Base-by-base conservation (phyloP, 2,888 invertebrate genomes). In the Spodoptera exigua region DNA sequence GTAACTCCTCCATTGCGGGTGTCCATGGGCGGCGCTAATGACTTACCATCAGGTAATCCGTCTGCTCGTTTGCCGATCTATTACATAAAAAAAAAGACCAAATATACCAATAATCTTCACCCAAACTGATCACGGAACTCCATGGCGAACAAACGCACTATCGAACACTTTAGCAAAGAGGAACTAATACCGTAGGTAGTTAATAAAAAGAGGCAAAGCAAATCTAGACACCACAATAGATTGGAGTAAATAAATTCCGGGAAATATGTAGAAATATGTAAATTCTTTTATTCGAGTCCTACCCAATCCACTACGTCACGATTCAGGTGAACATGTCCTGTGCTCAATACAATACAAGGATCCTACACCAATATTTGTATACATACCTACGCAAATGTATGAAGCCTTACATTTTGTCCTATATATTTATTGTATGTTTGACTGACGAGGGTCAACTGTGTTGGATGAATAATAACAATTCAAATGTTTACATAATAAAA, bases 321-420 rank as follows among this genome's bases (percentile, higher is more conserved):
- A 17, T 27, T 34, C 21, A 43, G 9, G 37, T 52, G 59, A 55
- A 70, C 64, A 69, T 59, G 66, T 59, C 40, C 51, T 34, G 48
- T 65, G 60, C 66, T 56, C 69, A 53, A 71, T 60, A 56, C 69
- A 53, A 71, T 60, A 56, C 60, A 56, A 27, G 27, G 53, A 53
- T 65, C 71, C 66, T 65, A 32, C 45, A 39, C 21, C 49, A 71
- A 72, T 72, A 74, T 74, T 71, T 74, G 63, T 61, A 57, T 71
- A 27, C 27, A 27, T 27, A 27, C 27, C 5, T 27, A 61, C 45
- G 44, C 63, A 45, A 61, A 52, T 62, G 45, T 34, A 72, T 71
- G 56, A 65, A 72, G 58, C 68, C 61, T 56, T 58, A 67, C 71
- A 74, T 27, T 21, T 65, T 59, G 64, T 55, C 61, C 16, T 40